These are phyloP conservation scores for Heterochromis multidens DNA, from an alignment of 2,113 vertebrate genomes.

Conservation along the genomic window DNA sequence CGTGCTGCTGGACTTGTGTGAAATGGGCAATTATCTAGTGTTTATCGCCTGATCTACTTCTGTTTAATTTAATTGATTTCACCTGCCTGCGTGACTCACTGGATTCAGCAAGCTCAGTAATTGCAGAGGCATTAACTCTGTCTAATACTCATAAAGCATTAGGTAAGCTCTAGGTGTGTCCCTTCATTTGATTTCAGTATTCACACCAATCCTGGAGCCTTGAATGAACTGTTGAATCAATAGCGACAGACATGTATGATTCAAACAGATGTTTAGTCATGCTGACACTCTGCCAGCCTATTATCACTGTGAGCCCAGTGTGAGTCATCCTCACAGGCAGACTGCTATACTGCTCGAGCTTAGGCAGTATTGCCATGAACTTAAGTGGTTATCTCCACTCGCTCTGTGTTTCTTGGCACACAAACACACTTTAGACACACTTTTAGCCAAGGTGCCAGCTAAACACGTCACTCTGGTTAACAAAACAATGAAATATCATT, in stretches of 20 bases:
- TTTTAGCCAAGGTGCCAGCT: constrained; percentile 33
- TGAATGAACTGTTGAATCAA: constrained; percentile 13
- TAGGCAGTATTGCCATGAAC: constrained; percentile 1
- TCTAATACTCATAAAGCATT: constrained; percentile 25
- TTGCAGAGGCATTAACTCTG: constrained; percentile 29
- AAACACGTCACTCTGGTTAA: constrained; percentile 42
- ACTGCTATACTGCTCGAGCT: constrained; percentile 1
- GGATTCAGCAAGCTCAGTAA: constrained; percentile 10
- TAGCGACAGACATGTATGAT: constrained; percentile 28
- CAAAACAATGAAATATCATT: constrained; percentile 52
- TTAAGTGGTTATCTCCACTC: constrained; percentile 27
- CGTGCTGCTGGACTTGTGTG: neutral
- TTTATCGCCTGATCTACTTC: constrained; percentile 6
- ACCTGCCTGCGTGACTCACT: constrained; percentile 39
- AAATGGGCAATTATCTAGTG: neutral
- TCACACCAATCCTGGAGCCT: neutral
- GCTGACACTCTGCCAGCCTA: constrained; percentile 1
- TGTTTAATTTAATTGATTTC: constrained; percentile 28
- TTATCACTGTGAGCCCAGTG: neutral
- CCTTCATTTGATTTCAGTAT: neutral
- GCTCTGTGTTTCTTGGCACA: constrained; percentile 61
- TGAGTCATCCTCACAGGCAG: constrained; percentile 49
- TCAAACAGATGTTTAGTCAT: constrained; percentile 44
- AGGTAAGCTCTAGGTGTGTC: constrained; percentile 55
- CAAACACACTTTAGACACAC: constrained; percentile 14